Percentiles rank a stretch among this genome's conserved stretches.
Conservation (phyloP, 2,888 invertebrate genomes). For the Dendrolimus houi region DNA sequence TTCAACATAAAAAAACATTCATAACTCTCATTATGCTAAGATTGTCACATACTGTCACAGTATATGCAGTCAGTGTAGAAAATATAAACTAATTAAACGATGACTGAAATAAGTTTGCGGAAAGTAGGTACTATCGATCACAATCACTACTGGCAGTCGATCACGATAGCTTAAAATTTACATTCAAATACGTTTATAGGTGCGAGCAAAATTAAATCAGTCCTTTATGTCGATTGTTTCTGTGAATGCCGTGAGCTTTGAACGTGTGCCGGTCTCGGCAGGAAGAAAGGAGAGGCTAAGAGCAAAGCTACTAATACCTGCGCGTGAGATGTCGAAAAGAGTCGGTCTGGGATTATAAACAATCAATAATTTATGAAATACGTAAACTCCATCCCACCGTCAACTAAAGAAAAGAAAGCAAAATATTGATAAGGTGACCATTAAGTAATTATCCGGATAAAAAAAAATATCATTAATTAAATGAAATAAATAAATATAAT, state of each 20-base stretch:
- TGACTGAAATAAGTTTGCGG: too few species aligned
- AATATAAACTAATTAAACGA: too few species aligned
- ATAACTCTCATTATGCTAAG: too few species aligned
- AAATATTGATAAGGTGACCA: not conserved
- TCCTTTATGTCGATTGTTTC: too few species aligned
- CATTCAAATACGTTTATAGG: not conserved
- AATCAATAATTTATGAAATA: too few species aligned
- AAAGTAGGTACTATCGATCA: not conserved
- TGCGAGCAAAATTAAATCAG: too few species aligned
- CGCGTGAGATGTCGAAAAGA: not conserved
- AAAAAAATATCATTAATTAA: not conserved
- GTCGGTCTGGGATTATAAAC: too few species aligned
- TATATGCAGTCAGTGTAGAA: too few species aligned
- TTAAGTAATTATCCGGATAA: not conserved
- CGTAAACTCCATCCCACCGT: too few species aligned
- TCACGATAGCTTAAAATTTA: not conserved
- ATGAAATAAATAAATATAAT: too few species aligned
- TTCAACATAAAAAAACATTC: too few species aligned
- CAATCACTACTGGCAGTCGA: not conserved
- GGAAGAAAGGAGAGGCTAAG: not conserved
- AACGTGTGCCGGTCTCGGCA: not conserved
- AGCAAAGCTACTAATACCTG: not conserved
- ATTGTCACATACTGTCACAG: too few species aligned
- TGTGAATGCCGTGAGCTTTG: not conserved
- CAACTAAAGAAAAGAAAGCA: not conserved